Evolutionary conservation across 2,797 vertebrate genomes (phyloP).

Genomic region (Phaenicophaeus curvirostris): DNA sequence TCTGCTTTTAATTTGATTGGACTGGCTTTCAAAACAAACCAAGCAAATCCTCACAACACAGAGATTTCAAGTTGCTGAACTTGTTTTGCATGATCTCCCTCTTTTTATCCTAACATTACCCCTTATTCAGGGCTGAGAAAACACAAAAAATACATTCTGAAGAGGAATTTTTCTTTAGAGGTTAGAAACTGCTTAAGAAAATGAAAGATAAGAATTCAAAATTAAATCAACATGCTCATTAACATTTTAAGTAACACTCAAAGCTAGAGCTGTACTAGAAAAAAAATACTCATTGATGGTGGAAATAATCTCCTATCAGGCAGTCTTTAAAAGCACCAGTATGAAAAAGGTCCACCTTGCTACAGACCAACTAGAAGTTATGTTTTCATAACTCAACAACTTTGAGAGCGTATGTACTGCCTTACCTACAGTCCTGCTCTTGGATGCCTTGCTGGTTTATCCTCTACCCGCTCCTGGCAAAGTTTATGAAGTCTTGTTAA

Average conservation of each 20-base stretch:
- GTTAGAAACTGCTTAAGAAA: not conserved
- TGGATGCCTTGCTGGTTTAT: not conserved
- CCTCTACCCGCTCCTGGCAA: not conserved
- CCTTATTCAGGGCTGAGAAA: not conserved
- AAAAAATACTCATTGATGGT: not conserved
- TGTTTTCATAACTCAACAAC: not conserved
- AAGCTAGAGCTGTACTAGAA: not conserved
- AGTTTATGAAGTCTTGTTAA: not conserved
- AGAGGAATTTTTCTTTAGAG: not conserved
- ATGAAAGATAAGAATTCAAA: not conserved
- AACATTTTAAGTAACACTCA: not conserved
- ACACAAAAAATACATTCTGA: not conserved
- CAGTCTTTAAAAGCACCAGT: not conserved
- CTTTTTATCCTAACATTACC: not conserved
- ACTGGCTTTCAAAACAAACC: conserved; percentile 56
- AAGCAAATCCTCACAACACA: not conserved
- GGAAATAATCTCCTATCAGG: not conserved
- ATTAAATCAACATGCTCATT: not conserved
- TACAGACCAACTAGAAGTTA: not conserved
- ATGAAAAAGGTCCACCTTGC: not conserved
- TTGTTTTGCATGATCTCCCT: not conserved
- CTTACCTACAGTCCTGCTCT: not conserved
- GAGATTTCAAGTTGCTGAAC: conserved; percentile 10
- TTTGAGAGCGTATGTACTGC: not conserved
- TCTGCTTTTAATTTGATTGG: conserved; percentile 65